Evolutionary conservation across 2,113 vertebrate genomes (phyloP), one percentile per base, ranked within the genome.

Genomic region (Seriola aureovittata): DNA sequence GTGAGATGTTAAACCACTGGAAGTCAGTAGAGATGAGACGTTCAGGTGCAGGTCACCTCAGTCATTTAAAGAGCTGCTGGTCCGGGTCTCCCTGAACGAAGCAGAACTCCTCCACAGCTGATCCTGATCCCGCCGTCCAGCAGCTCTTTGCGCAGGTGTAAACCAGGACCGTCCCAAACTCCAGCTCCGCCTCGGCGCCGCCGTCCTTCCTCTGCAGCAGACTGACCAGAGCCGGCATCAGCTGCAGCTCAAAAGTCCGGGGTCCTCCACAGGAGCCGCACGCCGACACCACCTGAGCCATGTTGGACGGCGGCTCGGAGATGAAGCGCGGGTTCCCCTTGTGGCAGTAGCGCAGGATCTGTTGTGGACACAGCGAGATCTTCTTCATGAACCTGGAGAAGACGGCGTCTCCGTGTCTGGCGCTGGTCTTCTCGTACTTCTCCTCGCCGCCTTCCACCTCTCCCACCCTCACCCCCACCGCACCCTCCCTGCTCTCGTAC

Each of bases 361-460:
- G 93, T 48, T 88, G 82, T 0, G 93, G 91, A 48, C 93, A 93
- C 8, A 7, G 3, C 0, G 81, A 91, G 73, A 94, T 91, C 21
- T 4, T 86, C 79, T 94, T 93, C 90, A 92, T 88, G 84, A 93
- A 94, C 68, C 87, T 84, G 55, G 80, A 89, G 87, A 94, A 94
- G 16, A 75, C 5, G 1, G 36, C 62, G 6, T 94, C 93, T 12
- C 92, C 90, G 19, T 93, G 92, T 17, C 74, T 58, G n/a, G 90
- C 88, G 23, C 3, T 23, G 7, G 54, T 83, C 80, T 94, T 94
- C 68, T 94, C 93, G 5, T 94, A 94, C 52, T 77, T 90, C 78
- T 94, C 93, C 34, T 62, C 71, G 0, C 38, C 67, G 0, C 11
- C 75, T 1, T 76, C 78, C 60, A 52, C 10, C 67, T 54, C 54